These are phyloP conservation scores for Conops quadrifasciatus DNA, from an alignment of 2,888 invertebrate species.

Conservation along the genomic window DNA sequence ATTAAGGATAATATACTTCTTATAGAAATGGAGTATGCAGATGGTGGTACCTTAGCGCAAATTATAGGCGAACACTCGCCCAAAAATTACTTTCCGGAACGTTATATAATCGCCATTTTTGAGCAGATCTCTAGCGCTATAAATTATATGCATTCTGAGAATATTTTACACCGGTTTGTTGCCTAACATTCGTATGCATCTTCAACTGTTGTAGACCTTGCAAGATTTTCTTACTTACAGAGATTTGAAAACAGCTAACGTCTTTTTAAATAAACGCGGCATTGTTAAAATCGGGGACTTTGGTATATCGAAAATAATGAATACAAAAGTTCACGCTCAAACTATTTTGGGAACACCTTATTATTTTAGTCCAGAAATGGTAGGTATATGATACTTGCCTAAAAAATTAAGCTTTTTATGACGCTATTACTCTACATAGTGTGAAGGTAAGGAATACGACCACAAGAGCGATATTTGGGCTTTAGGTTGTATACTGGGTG, in stretches of 20 bases:
- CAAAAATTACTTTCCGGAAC: conserved; percentile 69
- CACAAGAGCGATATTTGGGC: conserved; percentile 84
- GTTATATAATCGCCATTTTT: conserved; percentile 71
- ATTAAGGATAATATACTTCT: conserved; percentile 75
- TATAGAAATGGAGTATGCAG: conserved; percentile 84
- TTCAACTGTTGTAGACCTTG: too few relatives aligned
- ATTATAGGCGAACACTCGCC: conserved; percentile 68
- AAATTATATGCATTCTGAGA: conserved; percentile 75
- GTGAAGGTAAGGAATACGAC: conserved; percentile 79
- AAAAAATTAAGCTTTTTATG: not conserved
- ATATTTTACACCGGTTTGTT: conserved; percentile 69
- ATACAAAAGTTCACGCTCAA: conserved; percentile 72
- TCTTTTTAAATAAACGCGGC: conserved; percentile 74
- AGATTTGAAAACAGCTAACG: conserved; percentile 79
- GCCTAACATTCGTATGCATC: not conserved
- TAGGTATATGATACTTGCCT: conserved; percentile 50
- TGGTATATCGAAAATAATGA: conserved; percentile 79
- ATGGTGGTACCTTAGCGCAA: conserved; percentile 77
- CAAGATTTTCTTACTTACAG: conserved; percentile 61
- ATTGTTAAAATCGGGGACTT: conserved; percentile 78
- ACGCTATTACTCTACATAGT: too few relatives aligned
- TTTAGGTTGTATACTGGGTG: conserved; percentile 78
- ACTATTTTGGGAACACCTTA: conserved; percentile 79
- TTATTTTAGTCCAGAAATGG: conserved; percentile 79
- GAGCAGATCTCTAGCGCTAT: conserved; percentile 76